Conservation (phyloP, 1,140 invertebrate species). For the Aphaenogaster floridana region DNA sequence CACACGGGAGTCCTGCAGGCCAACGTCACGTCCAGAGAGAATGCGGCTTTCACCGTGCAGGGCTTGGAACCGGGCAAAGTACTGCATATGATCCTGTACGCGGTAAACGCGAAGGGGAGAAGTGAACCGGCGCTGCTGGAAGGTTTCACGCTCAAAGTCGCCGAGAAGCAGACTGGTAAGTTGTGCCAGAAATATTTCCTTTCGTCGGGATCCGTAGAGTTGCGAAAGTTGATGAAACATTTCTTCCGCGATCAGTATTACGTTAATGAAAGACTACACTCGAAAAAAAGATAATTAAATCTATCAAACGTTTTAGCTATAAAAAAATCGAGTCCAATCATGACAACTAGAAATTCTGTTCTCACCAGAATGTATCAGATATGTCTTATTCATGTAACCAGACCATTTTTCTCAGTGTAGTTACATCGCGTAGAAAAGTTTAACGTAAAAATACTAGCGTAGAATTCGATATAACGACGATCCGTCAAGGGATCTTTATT, state of each 20-base stretch:
- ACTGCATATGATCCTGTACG: constrained; percentile 91
- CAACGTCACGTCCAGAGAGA: constrained; percentile 90
- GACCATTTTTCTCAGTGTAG: not conserved
- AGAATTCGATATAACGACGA: not conserved
- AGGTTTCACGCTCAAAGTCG: constrained; percentile 93
- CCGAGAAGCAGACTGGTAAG: constrained; percentile 94
- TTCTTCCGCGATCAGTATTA: not conserved
- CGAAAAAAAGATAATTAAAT: too few species aligned
- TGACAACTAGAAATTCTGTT: too few species aligned
- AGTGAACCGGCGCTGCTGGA: constrained; percentile 94
- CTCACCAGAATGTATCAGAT: too few species aligned
- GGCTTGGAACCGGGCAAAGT: constrained; percentile 90
- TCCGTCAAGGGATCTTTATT: not conserved
- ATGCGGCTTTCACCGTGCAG: constrained; percentile 90
- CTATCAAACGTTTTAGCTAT: too few species aligned
- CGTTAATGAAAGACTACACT: not conserved
- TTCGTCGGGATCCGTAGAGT: not conserved
- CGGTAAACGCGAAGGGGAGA: constrained; percentile 94
- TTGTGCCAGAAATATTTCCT: constrained; percentile 66
- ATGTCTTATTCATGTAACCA: too few species aligned
- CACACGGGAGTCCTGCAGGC: constrained; percentile 89
- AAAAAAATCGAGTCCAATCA: too few species aligned
- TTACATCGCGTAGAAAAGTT: not conserved
- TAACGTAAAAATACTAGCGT: not conserved
- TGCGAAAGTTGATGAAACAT: not conserved